Evolutionary conservation across 2,113 vertebrate species (phyloP).

Genomic region (Psophia crepitans): DNA sequence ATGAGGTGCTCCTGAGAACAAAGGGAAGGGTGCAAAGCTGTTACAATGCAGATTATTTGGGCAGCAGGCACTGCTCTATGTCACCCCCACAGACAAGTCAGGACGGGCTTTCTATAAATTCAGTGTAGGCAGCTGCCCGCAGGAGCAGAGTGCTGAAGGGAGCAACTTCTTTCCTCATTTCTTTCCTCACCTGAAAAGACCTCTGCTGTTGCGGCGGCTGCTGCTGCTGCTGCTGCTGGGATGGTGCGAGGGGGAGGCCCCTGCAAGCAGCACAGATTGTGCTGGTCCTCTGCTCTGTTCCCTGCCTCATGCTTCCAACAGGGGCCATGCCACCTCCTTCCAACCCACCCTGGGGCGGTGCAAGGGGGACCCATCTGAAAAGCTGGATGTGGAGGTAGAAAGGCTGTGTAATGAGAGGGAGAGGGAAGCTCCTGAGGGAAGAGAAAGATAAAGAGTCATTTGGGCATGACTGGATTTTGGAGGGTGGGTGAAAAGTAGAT

Average conservation of each 20-base stretch:
- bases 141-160: neutral
- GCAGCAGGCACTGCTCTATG: neutral
- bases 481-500: neutral
- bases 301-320: neutral
- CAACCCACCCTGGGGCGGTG: accelerated
- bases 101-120: neutral
- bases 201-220: neutral
- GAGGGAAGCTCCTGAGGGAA: neutral
- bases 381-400: neutral
- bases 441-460: neutral
- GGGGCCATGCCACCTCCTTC: neutral
- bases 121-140: neutral
- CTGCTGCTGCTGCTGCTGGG: neutral
- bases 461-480: neutral
- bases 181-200: neutral
- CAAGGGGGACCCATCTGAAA: accelerated
- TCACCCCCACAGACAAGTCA: neutral
- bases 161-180: neutral
- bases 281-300: neutral
- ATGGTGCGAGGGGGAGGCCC: neutral
- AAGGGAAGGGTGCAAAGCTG: neutral
- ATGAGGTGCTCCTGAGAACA: neutral
- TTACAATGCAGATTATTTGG: neutral
- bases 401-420: neutral
- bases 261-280: neutral